A percentile compares a stretch with the other conserved stretches of the same genome.
Conservation (phyloP, 1,140 invertebrate species). For the Drosophila pectinifera region DNA sequence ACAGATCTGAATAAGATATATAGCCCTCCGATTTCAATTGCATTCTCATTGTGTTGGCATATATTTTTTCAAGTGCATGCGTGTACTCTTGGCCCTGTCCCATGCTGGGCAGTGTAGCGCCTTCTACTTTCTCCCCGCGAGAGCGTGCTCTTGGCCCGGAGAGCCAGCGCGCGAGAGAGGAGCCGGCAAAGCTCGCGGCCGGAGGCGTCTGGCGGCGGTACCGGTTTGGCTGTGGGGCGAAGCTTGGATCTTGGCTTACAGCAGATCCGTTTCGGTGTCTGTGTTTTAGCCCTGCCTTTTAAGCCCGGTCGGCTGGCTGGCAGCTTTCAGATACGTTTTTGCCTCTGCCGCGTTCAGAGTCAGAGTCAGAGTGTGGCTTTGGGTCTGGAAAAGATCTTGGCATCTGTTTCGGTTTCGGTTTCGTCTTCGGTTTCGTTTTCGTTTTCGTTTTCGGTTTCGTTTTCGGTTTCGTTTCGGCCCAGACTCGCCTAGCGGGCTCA, state of each 20-base stretch:
- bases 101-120: conserved; percentile 67
- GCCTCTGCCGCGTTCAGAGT: conserved; percentile 67
- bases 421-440: conserved; percentile 8
- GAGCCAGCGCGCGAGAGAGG: conserved; percentile 18
- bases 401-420: conserved; percentile 25
- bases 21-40: neutral
- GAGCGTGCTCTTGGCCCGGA: conserved; percentile 25
- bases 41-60: neutral
- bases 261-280: conserved; percentile 71
- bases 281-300: conserved; percentile 72
- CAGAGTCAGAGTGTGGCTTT: conserved; percentile 57
- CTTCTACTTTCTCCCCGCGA: conserved; percentile 70
- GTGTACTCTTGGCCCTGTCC: conserved; percentile 8
- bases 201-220: conserved; percentile 13
- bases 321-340: conserved; percentile 84
- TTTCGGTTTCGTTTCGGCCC: conserved; percentile 3
- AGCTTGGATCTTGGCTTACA: conserved; percentile 59
- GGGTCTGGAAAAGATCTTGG: conserved; percentile 48
- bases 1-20: too few species aligned
- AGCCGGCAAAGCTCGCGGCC: conserved; percentile 41
- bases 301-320: conserved; percentile 61
- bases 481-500: conserved; percentile 16
- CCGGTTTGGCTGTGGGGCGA: conserved; percentile 37
- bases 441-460: conserved; percentile 15
- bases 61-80: conserved; percentile 49